These are phyloP conservation scores for Osedax frankpressi DNA, from an alignment of 2,888 invertebrate genomes.

Conservation along the genomic window DNA sequence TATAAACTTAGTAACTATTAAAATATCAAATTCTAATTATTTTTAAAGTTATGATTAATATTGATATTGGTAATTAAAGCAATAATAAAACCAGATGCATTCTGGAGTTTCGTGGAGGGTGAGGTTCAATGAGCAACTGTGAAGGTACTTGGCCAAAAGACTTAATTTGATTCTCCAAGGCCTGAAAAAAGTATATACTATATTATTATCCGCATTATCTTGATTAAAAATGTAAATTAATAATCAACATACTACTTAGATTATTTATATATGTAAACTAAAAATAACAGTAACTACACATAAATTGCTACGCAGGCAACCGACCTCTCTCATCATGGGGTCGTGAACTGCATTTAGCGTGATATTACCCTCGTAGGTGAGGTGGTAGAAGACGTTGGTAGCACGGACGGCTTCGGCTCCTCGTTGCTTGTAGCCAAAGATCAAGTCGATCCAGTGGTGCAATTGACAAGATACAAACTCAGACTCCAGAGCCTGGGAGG, in stretches of 20 bases:
- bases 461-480: slow-evolving; percentile 98
- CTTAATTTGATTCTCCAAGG: slow-evolving; percentile 62
- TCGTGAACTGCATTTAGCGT: slow-evolving; percentile 79
- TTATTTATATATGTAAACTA: too few species aligned
- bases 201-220: too few species aligned
- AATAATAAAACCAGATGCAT: slow-evolving; percentile 90
- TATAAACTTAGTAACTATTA: too few species aligned
- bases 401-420: slow-evolving; percentile 94
- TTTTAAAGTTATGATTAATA: too few species aligned
- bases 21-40: too few species aligned
- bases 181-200: too few species aligned
- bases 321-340: slow-evolving; percentile 71
- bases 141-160: slow-evolving; percentile 98
- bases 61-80: too few species aligned
- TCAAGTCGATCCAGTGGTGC: slow-evolving; percentile 98
- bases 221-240: too few species aligned
- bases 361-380: slow-evolving; percentile 95
- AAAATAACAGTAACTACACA: not conserved
- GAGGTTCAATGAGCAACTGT: slow-evolving; percentile 91
- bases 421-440: slow-evolving; percentile 97
- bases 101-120: slow-evolving; percentile 86
- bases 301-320: not conserved
- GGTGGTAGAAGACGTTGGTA: slow-evolving; percentile 96
- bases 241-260: too few species aligned
- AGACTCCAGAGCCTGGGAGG: slow-evolving; percentile 72